Evolutionary conservation across 2,113 vertebrate genomes (phyloP).

Genomic region (Bos taurus): ARS-UCD2.0 NC_037338.1:53583001-53583500

Average conservation of each 20-base stretch:
- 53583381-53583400: not conserved
- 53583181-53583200: not conserved
- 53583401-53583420: not conserved
- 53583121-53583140: not conserved
- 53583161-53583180: not conserved
- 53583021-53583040: not conserved
- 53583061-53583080: not conserved
- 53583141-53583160: not conserved
- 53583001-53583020: accelerated
- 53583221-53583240: not conserved
- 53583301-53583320: not conserved
- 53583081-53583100: not conserved
- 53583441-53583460: not conserved
- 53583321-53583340: not conserved
- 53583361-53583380: not conserved
- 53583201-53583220: not conserved
- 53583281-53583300: not conserved
- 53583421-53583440: not conserved
- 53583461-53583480: not conserved
- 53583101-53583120: not conserved
- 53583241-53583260: not conserved
- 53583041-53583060: not conserved
- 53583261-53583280: not conserved
- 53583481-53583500: not conserved
- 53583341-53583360: not conserved